Percentiles rank a stretch among this genome's conserved stretches.
phyloP scores from a whole-genome alignment of 2,888 invertebrate species.

The Cryptus viduatorius region DNA sequence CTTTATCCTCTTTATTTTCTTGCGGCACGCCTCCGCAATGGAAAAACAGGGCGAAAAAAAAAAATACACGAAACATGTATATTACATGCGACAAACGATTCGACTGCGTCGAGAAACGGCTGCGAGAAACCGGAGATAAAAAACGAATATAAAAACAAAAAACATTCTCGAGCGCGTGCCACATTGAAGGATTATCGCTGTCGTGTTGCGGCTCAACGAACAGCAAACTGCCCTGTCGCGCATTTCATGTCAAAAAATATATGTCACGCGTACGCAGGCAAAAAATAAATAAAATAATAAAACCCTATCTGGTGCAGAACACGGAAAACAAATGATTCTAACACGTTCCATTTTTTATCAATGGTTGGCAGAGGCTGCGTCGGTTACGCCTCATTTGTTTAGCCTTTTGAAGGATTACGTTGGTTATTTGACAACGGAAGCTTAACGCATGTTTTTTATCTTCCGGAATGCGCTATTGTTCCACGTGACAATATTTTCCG shows the following conservation, averaged over 20 bases:
- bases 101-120: not conserved
- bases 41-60: conserved; percentile 2
- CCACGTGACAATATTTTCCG: not conserved
- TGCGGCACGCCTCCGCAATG: not conserved
- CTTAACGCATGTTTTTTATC: not conserved
- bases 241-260: not conserved
- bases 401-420: not conserved
- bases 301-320: not conserved
- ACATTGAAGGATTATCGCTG: not conserved
- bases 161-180: not conserved
- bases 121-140: not conserved
- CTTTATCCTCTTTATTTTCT: conserved; percentile 13
- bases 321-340: not conserved
- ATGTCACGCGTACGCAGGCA: not conserved
- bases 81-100: conserved; percentile 5
- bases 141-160: conserved; percentile 9
- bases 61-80: not conserved
- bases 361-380: not conserved
- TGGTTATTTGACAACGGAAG: not conserved
- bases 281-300: not conserved
- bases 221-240: conserved; percentile 1
- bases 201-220: not conserved
- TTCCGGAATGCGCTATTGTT: not conserved
- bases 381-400: not conserved
- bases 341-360: not conserved